phyloP scores from a whole-genome alignment of 1,140 invertebrate species.

The Heliconius nattereri region DNA sequence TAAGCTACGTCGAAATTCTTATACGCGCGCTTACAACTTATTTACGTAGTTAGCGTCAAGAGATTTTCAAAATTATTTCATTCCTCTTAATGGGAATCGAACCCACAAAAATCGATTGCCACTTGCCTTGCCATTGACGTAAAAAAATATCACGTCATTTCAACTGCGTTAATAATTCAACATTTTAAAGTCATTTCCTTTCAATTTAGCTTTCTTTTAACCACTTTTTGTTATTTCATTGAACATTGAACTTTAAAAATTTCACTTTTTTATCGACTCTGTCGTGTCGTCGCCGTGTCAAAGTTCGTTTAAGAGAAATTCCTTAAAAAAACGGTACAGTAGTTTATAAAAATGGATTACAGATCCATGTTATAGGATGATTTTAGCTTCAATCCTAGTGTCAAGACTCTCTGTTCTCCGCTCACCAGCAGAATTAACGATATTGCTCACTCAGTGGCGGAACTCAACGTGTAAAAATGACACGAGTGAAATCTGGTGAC shows the following conservation, averaged over 20 bases:
- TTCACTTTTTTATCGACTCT: neutral
- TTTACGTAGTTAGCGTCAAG: too few relatives aligned
- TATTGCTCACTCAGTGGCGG: too few relatives aligned
- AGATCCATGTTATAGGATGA: too few relatives aligned
- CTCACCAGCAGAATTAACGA: too few relatives aligned
- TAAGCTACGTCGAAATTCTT: too few relatives aligned
- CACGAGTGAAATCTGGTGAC: too few relatives aligned
- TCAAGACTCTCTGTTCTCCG: too few relatives aligned
- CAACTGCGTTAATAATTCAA: neutral
- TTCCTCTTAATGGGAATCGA: neutral
- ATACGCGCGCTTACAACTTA: too few relatives aligned
- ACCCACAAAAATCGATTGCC: neutral
- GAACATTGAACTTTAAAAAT: neutral
- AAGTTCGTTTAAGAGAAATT: neutral
- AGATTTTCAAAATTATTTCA: neutral
- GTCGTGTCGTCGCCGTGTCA: neutral
- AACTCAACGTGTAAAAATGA: too few relatives aligned
- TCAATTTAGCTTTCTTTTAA: neutral
- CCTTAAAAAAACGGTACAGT: neutral
- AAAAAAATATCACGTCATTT: neutral
- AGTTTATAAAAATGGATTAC: neutral
- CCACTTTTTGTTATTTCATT: neutral
- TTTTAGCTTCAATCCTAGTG: too few relatives aligned
- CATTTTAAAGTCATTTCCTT: slow-evolving; percentile 9
- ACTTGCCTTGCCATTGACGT: too few relatives aligned